phyloP scores from a whole-genome alignment of 2,888 invertebrate species.

The Ceramica pisi region DNA sequence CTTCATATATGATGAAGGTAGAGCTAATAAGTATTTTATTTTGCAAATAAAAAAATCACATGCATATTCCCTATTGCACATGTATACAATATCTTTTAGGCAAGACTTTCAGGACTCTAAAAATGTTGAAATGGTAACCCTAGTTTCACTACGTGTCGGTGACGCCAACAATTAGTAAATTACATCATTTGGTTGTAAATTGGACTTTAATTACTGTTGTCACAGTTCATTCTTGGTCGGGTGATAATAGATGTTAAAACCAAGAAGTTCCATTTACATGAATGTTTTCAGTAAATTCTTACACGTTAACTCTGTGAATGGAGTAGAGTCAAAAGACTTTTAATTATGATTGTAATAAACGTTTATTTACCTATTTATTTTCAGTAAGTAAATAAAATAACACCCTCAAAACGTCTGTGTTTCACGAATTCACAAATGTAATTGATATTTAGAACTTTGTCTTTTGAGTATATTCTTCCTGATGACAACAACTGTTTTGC shows the following conservation, averaged over 20 bases:
- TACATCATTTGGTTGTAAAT: conserved; percentile 32
- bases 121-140: neutral
- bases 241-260: conserved; percentile 14
- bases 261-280: conserved; percentile 6
- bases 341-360: too few species aligned
- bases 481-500: too few species aligned
- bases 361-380: too few species aligned
- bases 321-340: neutral
- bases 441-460: too few species aligned
- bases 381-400: too few species aligned
- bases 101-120: neutral
- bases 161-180: conserved; percentile 38
- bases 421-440: too few species aligned
- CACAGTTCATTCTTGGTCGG: conserved; percentile 35
- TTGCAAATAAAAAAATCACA: too few species aligned
- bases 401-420: too few species aligned
- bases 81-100: neutral
- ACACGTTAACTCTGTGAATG: conserved; percentile 1
- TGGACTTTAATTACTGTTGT: conserved; percentile 50
- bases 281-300: conserved; percentile 22
- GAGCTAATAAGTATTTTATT: too few species aligned
- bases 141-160: neutral
- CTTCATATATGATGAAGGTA: too few species aligned
- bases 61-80: too few species aligned
- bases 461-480: too few species aligned